These are phyloP conservation scores for Spermophilus dauricus DNA, from an alignment of 2,113 vertebrate species.

Conservation along the genomic window DNA sequence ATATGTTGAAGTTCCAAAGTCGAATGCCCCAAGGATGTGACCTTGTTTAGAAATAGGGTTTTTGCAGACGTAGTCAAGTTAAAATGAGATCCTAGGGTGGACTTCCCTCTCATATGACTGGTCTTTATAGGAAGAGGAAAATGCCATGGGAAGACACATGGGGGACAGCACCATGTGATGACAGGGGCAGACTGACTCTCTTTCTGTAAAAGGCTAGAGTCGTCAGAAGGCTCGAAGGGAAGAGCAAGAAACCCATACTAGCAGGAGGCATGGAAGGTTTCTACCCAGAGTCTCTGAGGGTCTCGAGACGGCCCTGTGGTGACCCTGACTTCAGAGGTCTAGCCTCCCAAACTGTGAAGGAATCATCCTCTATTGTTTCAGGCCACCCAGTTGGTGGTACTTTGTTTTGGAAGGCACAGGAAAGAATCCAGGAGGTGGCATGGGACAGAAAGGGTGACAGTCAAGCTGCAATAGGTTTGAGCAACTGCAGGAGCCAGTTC, in stretches of 20 bases:
- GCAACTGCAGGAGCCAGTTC: no score
- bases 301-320: rapidly evolving
- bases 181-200: background rate
- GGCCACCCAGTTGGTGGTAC: background rate
- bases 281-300: background rate
- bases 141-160: background rate
- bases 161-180: background rate
- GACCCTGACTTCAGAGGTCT: background rate
- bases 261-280: background rate
- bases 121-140: background rate
- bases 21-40: background rate
- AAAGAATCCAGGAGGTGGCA: background rate
- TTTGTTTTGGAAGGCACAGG: no score
- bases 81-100: no score
- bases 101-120: background rate
- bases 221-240: no score
- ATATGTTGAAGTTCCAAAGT: background rate
- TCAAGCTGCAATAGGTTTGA: background rate
- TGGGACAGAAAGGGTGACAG: background rate
- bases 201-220: no score
- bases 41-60: no score
- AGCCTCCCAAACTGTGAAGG: background rate
- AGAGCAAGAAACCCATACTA: no score
- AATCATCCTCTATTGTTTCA: background rate
- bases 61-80: no score